Base-by-base conservation (phyloP, 2,888 invertebrate genomes). In the Synergus laeviventris region DNA sequence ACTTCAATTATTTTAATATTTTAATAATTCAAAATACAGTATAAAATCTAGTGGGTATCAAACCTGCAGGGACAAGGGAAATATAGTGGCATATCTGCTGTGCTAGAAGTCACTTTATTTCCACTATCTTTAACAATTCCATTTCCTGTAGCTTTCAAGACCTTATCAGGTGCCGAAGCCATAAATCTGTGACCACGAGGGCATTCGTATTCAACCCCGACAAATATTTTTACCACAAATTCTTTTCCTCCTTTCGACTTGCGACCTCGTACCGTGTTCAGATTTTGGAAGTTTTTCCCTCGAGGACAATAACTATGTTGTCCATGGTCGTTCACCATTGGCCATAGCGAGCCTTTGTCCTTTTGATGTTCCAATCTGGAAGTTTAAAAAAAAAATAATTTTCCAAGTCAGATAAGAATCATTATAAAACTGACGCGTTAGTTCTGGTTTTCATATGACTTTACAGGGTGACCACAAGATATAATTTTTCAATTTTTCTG, bases 121-220 rank as follows among this genome's bases (percentile, higher is more conserved):
- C 97, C 98, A 84, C 94, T 95, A 84, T 96, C 96, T 87, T 96
- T 95, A 16, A 95, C 94, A 80, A 95, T 94, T 24, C 95, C 94
- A 81, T 92, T 93, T 83, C 93, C 94, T 21, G 95, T 94, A 2
- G 96, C 95, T 88, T 94, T 95, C 77, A 97, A 92, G 77, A 97
- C 94, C 84, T 95, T 95, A 87, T 97, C 97, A 7, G 97, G 96
- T 0, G 95, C 94, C 45, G 96, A 95, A 91, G 97, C 95, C 95
- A 98, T 97, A 90, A 97, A 97, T 76, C 98, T 93, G 91, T 99
- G 99, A n/a, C 99, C 99, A n/a, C 97, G 91, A 0, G 97, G 96
- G 91, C 99, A 99, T 91, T 99, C 99, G 91, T 99, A 99, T 90
- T 99, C 99, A 86, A 97, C 95, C 0, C 99, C 99, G 76, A 99